Evolutionary conservation across 2,113 vertebrate species (phyloP).

Genomic region (Pycnonotus jocosus): DNA sequence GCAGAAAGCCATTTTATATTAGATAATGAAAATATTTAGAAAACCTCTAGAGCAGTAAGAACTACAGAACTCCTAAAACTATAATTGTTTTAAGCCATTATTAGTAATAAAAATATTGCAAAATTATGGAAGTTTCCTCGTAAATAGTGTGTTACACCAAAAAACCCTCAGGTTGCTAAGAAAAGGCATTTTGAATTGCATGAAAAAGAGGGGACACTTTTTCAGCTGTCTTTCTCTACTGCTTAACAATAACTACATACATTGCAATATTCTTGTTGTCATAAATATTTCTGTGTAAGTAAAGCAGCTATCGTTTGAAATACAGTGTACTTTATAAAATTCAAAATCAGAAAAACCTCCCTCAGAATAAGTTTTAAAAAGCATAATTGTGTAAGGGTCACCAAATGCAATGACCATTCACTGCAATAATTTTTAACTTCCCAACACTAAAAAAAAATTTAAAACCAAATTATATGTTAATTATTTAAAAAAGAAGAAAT

Average conservation of each 20-base stretch:
- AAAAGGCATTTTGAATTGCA: background rate
- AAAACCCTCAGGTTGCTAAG: background rate
- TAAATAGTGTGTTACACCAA: background rate
- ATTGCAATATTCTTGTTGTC: background rate
- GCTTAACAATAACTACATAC: background rate
- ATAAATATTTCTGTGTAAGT: background rate
- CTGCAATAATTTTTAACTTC: background rate
- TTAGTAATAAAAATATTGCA: constrained; percentile 36
- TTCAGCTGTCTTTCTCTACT: background rate
- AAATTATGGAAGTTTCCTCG: background rate
- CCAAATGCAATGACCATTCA: background rate
- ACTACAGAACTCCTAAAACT: constrained; percentile 61
- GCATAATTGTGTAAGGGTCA: background rate
- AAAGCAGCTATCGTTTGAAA: background rate
- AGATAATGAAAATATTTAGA: constrained; percentile 66
- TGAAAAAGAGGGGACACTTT: background rate
- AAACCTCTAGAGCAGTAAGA: constrained; percentile 57
- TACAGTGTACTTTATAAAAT: background rate
- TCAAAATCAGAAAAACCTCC: background rate
- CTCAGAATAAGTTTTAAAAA: background rate
- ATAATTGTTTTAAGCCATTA: constrained; percentile 54
- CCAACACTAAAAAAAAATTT: background rate
- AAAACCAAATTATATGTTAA: background rate
- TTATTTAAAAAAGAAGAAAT: background rate
- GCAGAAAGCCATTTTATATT: constrained; percentile 76